Percentiles rank a stretch among this genome's conserved stretches.
phyloP scores from a whole-genome alignment of 2,888 invertebrate species.

The Dynastes hyllus region DNA sequence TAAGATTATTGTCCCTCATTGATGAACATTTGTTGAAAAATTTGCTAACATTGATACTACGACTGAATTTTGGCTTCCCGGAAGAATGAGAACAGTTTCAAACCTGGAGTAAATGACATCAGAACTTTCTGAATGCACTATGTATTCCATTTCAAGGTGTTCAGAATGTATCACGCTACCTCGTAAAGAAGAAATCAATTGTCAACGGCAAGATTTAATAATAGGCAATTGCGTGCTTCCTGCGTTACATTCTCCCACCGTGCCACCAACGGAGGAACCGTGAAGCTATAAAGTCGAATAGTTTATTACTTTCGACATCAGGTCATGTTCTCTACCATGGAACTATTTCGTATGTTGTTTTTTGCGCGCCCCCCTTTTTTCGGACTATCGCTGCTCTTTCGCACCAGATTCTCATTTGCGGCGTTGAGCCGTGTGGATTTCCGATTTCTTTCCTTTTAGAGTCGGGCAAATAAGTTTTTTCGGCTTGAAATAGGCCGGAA shows the following conservation, averaged over 20 bases:
- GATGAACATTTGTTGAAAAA: too few species aligned
- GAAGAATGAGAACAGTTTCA: too few species aligned
- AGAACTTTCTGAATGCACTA: neutral
- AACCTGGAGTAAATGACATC: too few species aligned
- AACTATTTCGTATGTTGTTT: constrained; percentile 2
- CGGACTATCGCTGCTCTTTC: neutral
- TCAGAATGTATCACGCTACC: neutral
- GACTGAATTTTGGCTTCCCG: too few species aligned
- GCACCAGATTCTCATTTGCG: constrained; percentile 20
- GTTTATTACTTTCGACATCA: constrained; percentile 30
- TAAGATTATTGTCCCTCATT: too few species aligned
- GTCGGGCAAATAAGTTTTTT: constrained; percentile 32
- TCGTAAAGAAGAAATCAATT: constrained; percentile 45
- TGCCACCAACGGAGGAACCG: constrained; percentile 47
- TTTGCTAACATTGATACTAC: too few species aligned
- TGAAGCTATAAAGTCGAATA: constrained; percentile 34
- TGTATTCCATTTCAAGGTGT: neutral
- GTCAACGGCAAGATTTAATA: constrained; percentile 44
- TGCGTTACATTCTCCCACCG: constrained; percentile 41
- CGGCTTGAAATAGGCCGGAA: constrained; percentile 7
- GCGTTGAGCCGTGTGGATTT: constrained; percentile 40
- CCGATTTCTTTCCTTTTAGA: neutral
- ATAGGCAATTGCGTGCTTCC: constrained; percentile 56
- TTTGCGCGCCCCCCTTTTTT: neutral
- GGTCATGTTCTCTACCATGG: neutral